Conservation (phyloP, 1,140 invertebrate species). For the Drosophila ambigua region DNA sequence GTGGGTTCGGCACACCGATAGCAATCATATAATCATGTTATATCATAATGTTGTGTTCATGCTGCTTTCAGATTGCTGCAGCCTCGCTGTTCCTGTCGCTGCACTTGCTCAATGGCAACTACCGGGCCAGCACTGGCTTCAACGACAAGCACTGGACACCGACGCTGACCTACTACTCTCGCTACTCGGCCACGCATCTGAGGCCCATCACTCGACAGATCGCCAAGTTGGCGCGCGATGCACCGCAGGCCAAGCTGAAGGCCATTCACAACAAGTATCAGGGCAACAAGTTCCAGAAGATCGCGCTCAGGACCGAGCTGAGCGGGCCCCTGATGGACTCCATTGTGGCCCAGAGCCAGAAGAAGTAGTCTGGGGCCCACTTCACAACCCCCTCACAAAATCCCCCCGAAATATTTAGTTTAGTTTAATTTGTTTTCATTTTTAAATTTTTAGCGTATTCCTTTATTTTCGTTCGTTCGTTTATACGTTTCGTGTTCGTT, state of each 20-base stretch:
- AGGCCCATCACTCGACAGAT: conserved; percentile 86
- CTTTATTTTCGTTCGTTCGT: too few species aligned
- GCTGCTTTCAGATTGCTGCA: conserved; percentile 81
- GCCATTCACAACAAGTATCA: conserved; percentile 87
- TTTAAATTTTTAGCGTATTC: conserved; percentile 69
- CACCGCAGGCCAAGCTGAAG: conserved; percentile 86
- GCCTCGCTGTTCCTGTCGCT: conserved; percentile 85
- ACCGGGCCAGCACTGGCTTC: conserved; percentile 71
- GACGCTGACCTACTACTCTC: conserved; percentile 87
- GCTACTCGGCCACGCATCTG: conserved; percentile 86
- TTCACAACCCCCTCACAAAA: too few species aligned
- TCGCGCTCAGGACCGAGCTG: conserved; percentile 86
- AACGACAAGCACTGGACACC: conserved; percentile 85
- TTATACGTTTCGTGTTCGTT: conserved; percentile 47
- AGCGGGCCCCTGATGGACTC: conserved; percentile 83
- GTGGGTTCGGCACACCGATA: conserved; percentile 41
- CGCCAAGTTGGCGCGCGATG: conserved; percentile 85
- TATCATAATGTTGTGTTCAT: background rate
- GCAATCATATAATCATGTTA: background rate
- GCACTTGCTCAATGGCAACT: conserved; percentile 84
- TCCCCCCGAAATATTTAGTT: conserved; percentile 23
- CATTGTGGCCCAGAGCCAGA: conserved; percentile 52
- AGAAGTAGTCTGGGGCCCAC: conserved; percentile 37
- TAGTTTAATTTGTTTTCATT: conserved; percentile 78
- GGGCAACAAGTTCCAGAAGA: conserved; percentile 86